These are phyloP conservation scores for Scaptomyza pallida DNA, from an alignment of 1,140 invertebrate genomes.

Conservation along the genomic window DNA sequence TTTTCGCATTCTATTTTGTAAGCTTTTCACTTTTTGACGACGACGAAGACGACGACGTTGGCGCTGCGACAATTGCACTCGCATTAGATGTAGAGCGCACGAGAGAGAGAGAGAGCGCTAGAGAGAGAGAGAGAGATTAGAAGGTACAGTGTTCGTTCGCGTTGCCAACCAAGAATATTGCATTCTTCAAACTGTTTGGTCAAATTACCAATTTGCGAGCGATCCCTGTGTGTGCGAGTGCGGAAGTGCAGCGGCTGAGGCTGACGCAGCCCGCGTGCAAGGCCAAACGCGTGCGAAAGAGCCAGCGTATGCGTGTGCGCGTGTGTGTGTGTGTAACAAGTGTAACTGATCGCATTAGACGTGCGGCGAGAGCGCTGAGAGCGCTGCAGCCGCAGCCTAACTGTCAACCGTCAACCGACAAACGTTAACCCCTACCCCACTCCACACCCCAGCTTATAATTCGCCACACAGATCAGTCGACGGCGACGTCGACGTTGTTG, in stretches of 20 bases:
- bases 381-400: conserved; percentile 1
- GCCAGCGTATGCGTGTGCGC: conserved; percentile 27
- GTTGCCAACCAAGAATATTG: no score
- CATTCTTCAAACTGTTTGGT: no score
- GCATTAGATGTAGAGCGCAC: conserved; percentile 56
- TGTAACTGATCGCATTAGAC: conserved; percentile 69
- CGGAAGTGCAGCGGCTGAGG: conserved; percentile 74
- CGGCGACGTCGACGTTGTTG: neutral
- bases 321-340: conserved; percentile 38
- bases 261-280: conserved; percentile 73
- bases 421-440: neutral
- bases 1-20: conserved; percentile 63
- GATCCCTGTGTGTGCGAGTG: conserved; percentile 45
- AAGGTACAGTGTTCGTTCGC: conserved; percentile 11
- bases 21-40: conserved; percentile 72
- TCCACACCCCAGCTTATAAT: neutral
- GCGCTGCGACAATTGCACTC: conserved; percentile 50
- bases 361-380: conserved; percentile 24
- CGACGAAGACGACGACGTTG: conserved; percentile 40
- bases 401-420: neutral
- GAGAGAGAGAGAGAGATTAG: conserved; percentile 9
- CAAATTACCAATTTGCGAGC: conserved; percentile 7
- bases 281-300: conserved; percentile 73
- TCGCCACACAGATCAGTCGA: neutral
- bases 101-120: conserved; percentile 1